Conservation (phyloP, 1,140 invertebrate genomes). For the Bombyx mandarina region DNA sequence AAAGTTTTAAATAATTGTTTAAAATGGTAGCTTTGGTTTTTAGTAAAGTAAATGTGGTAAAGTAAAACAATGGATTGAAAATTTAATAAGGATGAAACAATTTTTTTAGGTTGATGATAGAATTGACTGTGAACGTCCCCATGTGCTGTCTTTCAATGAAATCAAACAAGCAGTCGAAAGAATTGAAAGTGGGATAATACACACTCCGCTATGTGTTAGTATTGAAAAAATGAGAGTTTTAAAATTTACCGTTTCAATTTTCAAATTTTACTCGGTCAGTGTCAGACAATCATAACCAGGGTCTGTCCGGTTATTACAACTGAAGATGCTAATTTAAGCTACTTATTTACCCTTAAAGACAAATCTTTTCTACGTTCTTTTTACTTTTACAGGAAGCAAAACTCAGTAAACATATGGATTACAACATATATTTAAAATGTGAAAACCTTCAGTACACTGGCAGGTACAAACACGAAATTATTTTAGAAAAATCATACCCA, state of each 20-base stretch:
- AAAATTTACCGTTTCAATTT: no score
- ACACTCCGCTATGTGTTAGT: constrained; percentile 59
- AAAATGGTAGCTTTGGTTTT: neutral
- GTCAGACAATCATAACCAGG: no score
- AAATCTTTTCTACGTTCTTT: no score
- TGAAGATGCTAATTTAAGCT: no score
- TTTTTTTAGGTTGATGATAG: constrained; percentile 18
- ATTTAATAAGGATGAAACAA: neutral
- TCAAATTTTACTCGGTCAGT: no score
- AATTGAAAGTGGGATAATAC: constrained; percentile 54
- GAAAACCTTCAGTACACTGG: constrained; percentile 62
- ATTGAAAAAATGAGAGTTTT: neutral
- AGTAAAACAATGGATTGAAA: neutral
- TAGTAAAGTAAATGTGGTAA: neutral
- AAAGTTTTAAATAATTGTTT: neutral
- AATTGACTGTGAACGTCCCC: constrained; percentile 18
- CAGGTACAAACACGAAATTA: constrained; percentile 26
- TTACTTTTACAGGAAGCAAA: constrained; percentile 49
- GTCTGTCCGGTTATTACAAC: no score
- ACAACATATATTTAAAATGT: constrained; percentile 59
- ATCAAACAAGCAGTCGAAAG: constrained; percentile 52
- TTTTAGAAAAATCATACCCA: no score
- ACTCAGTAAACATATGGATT: constrained; percentile 58
- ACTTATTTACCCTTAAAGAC: no score
- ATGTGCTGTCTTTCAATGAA: constrained; percentile 45